Base-by-base conservation (phyloP, 2,113 vertebrate species). In the Pseudorhombus dupliciocellatus region DNA sequence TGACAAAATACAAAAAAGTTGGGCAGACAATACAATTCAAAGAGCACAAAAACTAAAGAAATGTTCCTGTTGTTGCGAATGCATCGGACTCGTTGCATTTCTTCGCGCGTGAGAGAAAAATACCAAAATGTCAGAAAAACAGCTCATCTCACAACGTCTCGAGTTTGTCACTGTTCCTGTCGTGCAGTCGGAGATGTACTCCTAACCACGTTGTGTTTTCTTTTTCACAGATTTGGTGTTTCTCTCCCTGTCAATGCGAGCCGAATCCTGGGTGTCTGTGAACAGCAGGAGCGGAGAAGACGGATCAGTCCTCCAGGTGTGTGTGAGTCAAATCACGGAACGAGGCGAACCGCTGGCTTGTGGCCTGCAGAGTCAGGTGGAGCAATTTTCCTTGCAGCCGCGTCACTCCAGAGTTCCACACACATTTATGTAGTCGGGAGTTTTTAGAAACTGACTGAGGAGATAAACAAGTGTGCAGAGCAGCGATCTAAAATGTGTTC, bases 271-370 rank as follows among this genome's bases (percentile, higher is more conserved):
- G 66, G 8, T 67, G 78, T 80, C 74, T 85, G 69, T 48, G 52
- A 82, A 59, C 69, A 66, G 76, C 63, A 56, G 60, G 74, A 68
- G 57, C 51, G 64, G 56, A 72, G 42, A n/a, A 55, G 56, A 65
- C 31, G 46, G 66, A 81, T 80, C 80, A 77, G 70, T 72, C 64
- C 70, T 79, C 65, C 84, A 80, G 84, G 82, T 88, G 84, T 37
- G 14, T 30, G 48, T 1, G 77, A 80, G 56, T 67, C 70, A 83
- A 75, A 84, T 84, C 83, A 81, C 67, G 62, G 73, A 84, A 77
- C 64, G 55, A 79, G 79, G 79, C 48, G 5, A 31, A 9, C 70
- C 20, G 79, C 76, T 81, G 76, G 63, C 69, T 87, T 3, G 7
- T 52, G 60, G 58, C 85, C 69, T 22, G 81, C 70, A 30, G 80